Conservation (phyloP, 2,113 vertebrate species). For the Astur gentilis region DNA sequence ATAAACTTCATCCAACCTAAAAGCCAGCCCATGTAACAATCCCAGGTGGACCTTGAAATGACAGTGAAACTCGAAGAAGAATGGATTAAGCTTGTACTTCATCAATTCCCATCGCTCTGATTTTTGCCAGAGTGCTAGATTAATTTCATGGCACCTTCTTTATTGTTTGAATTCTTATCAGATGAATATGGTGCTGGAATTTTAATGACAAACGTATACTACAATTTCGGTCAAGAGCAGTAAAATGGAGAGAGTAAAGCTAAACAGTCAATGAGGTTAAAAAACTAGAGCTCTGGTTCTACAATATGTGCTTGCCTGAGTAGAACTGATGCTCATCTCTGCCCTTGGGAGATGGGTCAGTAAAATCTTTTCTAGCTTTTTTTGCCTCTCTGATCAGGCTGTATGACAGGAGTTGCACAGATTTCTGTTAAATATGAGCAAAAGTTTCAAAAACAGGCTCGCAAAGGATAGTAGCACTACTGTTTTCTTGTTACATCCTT, state of each 20-base stretch:
- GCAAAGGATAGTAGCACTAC: not conserved
- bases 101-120: not conserved
- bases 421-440: not conserved
- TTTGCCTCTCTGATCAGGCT: not conserved
- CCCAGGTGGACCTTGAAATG: conserved; percentile 14
- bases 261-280: not conserved
- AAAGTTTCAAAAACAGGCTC: not conserved
- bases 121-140: conserved; percentile 1
- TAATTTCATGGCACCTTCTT: conserved; percentile 13
- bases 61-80: not conserved
- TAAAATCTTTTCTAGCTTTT: not conserved
- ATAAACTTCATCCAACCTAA: conserved; percentile 6
- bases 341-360: not conserved
- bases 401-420: not conserved
- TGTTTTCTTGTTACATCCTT: not conserved
- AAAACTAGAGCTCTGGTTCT: not conserved
- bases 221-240: not conserved
- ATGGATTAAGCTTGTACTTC: not conserved
- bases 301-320: not conserved
- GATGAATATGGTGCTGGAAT: not conserved
- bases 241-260: not conserved
- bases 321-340: not conserved
- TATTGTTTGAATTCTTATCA: not conserved
- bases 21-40: not conserved
- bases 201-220: not conserved